phyloP scores from a whole-genome alignment of 2,888 invertebrate species.

The Vannuccia rotundouncinata region DNA sequence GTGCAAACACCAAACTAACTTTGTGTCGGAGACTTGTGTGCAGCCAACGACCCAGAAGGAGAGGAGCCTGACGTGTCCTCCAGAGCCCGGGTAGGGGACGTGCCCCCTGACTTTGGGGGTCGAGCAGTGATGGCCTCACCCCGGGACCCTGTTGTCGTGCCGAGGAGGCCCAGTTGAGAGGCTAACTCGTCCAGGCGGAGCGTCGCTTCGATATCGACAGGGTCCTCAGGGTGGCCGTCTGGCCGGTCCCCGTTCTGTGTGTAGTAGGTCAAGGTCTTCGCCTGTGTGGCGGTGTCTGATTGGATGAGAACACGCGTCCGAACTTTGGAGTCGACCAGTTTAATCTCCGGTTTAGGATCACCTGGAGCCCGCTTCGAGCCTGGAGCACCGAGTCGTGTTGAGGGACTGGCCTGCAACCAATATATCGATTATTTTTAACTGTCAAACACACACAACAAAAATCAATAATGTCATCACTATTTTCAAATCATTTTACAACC shows the following conservation, averaged over 20 bases:
- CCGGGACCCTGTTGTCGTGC: not conserved
- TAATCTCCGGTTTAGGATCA: not conserved
- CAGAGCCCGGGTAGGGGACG: not conserved
- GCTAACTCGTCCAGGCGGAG: not conserved
- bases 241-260: not conserved
- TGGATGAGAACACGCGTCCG: not conserved
- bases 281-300: constrained; percentile 7
- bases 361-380: not conserved
- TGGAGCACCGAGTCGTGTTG: not conserved
- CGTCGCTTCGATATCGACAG: not conserved
- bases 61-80: not conserved
- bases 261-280: constrained; percentile 6
- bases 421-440: too few relatives aligned
- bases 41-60: not conserved
- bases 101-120: not conserved
- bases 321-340: not conserved
- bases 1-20: too few relatives aligned
- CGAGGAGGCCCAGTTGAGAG: not conserved
- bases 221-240: not conserved
- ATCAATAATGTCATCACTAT: too few relatives aligned
- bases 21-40: not conserved
- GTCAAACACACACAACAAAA: too few relatives aligned
- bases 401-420: not conserved
- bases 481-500: too few relatives aligned
- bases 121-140: not conserved